A percentile compares a stretch with the other conserved stretches of the same genome.
Conservation (phyloP, 37 sponge, comb jelly and placozoan species). For the Geodia barretti region DNA sequence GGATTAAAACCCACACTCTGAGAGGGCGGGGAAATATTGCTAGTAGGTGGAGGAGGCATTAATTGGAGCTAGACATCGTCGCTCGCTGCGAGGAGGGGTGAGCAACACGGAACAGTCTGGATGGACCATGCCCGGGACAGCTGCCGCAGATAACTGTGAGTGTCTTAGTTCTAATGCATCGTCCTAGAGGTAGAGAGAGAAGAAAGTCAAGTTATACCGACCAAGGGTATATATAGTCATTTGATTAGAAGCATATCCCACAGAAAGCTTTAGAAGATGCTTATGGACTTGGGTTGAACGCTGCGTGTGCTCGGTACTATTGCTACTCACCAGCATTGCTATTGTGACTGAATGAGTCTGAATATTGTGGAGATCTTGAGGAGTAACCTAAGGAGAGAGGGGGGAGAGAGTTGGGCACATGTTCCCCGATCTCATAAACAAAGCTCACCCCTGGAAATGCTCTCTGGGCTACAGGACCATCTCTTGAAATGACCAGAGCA, state of each 20-base stretch:
- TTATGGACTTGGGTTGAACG: no score
- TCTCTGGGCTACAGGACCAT: conserved; percentile 14
- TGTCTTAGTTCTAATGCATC: conserved; percentile 21
- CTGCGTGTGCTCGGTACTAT: no score
- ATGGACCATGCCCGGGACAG: neutral
- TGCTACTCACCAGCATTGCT: conserved; percentile 63
- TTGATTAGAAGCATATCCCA: no score
- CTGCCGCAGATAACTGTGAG: conserved; percentile 2
- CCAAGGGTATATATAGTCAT: no score
- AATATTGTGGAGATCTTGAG: conserved; percentile 74
- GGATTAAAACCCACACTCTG: no score
- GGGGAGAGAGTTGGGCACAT: neutral
- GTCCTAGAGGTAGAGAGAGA: conserved; percentile 19
- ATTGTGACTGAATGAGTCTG: conserved; percentile 72
- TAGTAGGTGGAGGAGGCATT: conserved; percentile 24
- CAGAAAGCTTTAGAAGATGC: no score
- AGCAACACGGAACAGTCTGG: conserved; percentile 56
- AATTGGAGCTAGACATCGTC: conserved; percentile 51
- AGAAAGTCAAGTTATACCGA: no score
- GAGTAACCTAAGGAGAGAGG: conserved; percentile 29
- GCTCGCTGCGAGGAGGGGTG: conserved; percentile 54
- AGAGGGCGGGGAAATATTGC: no score
- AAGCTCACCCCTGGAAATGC: conserved; percentile 47
- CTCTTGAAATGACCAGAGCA: conserved; percentile 20
- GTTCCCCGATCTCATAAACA: neutral